phyloP scores from a whole-genome alignment of 2,888 invertebrate genomes.

The Hipparchia semele region DNA sequence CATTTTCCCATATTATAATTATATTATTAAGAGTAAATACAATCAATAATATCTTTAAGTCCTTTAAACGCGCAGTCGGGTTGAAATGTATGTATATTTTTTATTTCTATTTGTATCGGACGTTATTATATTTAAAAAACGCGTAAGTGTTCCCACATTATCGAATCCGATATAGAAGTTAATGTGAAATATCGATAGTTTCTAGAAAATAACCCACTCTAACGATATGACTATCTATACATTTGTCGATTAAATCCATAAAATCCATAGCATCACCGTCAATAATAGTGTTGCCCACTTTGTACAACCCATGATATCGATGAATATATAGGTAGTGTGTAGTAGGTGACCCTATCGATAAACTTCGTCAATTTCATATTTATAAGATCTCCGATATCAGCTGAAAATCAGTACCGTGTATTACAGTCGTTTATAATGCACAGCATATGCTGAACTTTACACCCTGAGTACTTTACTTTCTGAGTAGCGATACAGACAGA shows the following conservation, averaged over 20 bases:
- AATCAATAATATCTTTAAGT: slow-evolving; percentile 11
- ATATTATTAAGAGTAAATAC: not conserved
- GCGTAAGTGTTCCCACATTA: not conserved
- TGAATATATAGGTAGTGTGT: not conserved
- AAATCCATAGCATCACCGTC: too few species aligned
- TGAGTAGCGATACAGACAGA: too few species aligned
- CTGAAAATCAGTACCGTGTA: too few species aligned
- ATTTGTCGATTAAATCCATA: not conserved
- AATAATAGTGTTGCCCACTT: too few species aligned
- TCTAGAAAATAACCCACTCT: too few species aligned
- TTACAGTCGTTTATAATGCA: too few species aligned
- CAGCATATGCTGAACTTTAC: too few species aligned
- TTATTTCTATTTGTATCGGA: slow-evolving; percentile 46
- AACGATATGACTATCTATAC: not conserved
- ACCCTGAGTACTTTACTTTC: too few species aligned
- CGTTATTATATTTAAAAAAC: slow-evolving; percentile 11
- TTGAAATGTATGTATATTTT: slow-evolving; percentile 25
- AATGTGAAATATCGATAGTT: too few species aligned
- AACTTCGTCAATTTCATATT: not conserved
- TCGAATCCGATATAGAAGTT: not conserved
- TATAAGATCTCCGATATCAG: not conserved
- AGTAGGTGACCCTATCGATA: too few species aligned
- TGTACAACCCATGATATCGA: not conserved
- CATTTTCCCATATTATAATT: slow-evolving; percentile 12
- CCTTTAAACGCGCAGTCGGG: slow-evolving; percentile 37